These are phyloP conservation scores for Percina caprodes DNA, from an alignment of 2,113 vertebrate species.

Conservation along the genomic window DNA sequence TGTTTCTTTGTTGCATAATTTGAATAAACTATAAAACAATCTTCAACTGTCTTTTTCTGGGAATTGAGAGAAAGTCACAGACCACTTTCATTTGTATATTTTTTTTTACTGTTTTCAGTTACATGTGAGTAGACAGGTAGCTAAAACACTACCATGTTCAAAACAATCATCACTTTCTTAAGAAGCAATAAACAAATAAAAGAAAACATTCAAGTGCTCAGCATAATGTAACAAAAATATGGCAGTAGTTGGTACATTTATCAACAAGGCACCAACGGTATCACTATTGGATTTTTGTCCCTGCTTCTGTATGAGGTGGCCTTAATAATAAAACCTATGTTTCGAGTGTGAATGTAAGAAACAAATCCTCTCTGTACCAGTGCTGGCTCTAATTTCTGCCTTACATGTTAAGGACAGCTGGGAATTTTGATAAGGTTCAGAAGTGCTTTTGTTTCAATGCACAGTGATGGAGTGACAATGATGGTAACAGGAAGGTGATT, in stretches of 20 bases:
- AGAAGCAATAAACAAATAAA: constrained; percentile 90
- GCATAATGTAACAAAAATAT: constrained; percentile 90
- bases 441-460: constrained; percentile 73
- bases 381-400: constrained; percentile 54
- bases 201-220: constrained; percentile 85
- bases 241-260: constrained; percentile 89
- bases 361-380: constrained; percentile 73
- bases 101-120: constrained; percentile 79
- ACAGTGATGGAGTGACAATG: constrained; percentile 65
- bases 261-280: constrained; percentile 91
- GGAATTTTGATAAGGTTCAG: constrained; percentile 54
- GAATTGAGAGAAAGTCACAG: constrained; percentile 44
- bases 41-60: neutral
- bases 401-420: constrained; percentile 61
- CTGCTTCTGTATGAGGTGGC: constrained; percentile 81
- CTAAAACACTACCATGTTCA: constrained; percentile 96
- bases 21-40: constrained; percentile 45
- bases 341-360: constrained; percentile 73
- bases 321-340: constrained; percentile 75
- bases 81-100: constrained; percentile 57
- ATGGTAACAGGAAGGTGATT: constrained; percentile 59
- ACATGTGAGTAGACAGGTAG: constrained; percentile 90
- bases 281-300: constrained; percentile 80
- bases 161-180: constrained; percentile 90
- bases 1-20: constrained; percentile 16